Conservation (phyloP, 2,797 vertebrate species). For the Microctenopoma steveboyesi region DNA sequence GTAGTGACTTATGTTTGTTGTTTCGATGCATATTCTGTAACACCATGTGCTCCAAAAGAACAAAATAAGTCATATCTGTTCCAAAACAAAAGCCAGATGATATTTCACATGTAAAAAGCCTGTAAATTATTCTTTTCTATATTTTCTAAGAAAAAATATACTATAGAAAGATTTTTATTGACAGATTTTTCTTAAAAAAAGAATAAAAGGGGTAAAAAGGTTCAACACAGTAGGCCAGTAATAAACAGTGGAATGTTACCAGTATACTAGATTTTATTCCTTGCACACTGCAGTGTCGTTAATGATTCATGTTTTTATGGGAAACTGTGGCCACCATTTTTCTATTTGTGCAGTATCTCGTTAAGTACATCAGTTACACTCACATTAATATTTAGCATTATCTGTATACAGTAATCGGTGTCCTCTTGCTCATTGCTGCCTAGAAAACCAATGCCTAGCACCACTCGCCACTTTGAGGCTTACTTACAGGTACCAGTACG, state of each 20-base stretch:
- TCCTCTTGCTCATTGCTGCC: conserved; percentile 23
- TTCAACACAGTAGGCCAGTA: conserved; percentile 81
- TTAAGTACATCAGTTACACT: conserved; percentile 29
- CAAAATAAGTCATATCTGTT: conserved; percentile 69
- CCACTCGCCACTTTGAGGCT: conserved; percentile 21
- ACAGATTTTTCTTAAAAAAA: conserved; percentile 78
- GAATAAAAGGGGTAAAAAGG: conserved; percentile 72
- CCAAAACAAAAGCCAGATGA: conserved; percentile 78
- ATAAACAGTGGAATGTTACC: conserved; percentile 82
- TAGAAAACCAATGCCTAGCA: conserved; percentile 7
- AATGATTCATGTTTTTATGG: conserved; percentile 63
- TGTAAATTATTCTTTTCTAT: conserved; percentile 83
- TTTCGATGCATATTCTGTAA: conserved; percentile 81
- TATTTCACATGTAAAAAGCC: conserved; percentile 80
- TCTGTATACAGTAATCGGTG: conserved; percentile 14
- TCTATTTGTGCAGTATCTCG: conserved; percentile 39
- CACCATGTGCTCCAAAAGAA: conserved; percentile 77
- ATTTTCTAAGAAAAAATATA: conserved; percentile 82
- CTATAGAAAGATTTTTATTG: conserved; percentile 77
- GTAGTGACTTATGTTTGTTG: conserved; percentile 66
- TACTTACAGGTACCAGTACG: conserved; percentile 3
- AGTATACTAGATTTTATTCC: conserved; percentile 75
- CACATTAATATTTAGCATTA: conserved; percentile 30
- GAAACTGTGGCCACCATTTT: conserved; percentile 55
- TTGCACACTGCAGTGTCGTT: conserved; percentile 73